phyloP scores from a whole-genome alignment of 1,140 invertebrate genomes.

The Scaptomyza graminum region DNA sequence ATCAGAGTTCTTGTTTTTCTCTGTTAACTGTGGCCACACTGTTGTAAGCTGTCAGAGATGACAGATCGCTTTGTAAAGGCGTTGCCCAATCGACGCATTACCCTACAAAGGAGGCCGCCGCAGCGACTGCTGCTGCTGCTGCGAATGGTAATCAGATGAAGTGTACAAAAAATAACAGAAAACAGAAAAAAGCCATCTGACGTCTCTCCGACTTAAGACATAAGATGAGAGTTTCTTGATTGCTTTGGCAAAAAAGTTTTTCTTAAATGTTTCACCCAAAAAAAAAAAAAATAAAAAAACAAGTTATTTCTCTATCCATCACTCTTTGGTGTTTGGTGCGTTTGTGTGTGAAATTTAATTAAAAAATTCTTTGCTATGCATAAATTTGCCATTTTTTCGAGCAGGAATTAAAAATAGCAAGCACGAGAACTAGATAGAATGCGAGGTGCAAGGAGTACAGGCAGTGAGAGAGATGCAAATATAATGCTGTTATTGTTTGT shows the following conservation, averaged over 20 bases:
- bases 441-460: neutral
- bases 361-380: constrained; percentile 78
- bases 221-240: constrained; percentile 37
- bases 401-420: neutral
- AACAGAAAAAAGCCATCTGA: constrained; percentile 17
- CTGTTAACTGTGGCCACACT: constrained; percentile 11
- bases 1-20: constrained; percentile 14
- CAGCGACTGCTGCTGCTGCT: constrained; percentile 10
- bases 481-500: constrained; percentile 45
- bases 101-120: constrained; percentile 12
- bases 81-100: constrained; percentile 39
- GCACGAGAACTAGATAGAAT: neutral
- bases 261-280: constrained; percentile 5
- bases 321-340: constrained; percentile 32
- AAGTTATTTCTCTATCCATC: constrained; percentile 25
- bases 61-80: constrained; percentile 67
- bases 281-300: constrained; percentile 17
- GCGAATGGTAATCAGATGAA: constrained; percentile 38
- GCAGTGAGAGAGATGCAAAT: neutral
- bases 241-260: constrained; percentile 34
- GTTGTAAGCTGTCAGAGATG: constrained; percentile 74
- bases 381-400: constrained; percentile 75
- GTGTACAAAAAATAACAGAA: too few relatives aligned
- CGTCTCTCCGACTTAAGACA: constrained; percentile 18
- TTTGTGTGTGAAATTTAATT: constrained; percentile 77